Percentiles rank a stretch among this genome's conserved stretches.
phyloP scores from a whole-genome alignment of 2,797 vertebrate genomes.

The Peromyscus melanophrys region DNA sequence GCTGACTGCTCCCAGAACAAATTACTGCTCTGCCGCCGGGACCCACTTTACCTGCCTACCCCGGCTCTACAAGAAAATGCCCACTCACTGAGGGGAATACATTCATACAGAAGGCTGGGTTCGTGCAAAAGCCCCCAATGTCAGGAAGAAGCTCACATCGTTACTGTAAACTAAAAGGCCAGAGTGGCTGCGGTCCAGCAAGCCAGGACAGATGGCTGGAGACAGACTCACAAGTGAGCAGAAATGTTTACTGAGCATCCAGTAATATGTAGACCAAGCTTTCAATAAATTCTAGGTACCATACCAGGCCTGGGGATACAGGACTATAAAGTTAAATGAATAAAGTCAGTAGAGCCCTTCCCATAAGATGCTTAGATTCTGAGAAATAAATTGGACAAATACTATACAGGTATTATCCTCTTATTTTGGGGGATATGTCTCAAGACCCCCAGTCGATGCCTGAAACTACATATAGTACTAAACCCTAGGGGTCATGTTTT shows the following conservation, averaged over 20 bases:
- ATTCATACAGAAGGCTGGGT: not conserved
- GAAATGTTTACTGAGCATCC: not conserved
- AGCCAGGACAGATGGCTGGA: not conserved
- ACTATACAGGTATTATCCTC: not conserved
- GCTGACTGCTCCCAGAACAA: not conserved
- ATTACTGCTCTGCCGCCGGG: not conserved
- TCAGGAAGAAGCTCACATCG: not conserved
- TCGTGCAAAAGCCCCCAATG: not conserved
- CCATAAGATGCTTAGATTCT: not conserved
- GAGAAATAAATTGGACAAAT: not conserved
- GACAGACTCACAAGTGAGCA: not conserved
- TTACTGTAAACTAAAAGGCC: not conserved
- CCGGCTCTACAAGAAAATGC: not conserved
- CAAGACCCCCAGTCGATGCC: not conserved
- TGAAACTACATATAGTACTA: not conserved
- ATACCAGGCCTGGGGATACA: too few relatives aligned
- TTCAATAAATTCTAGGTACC: accelerated
- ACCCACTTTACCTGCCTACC: not conserved
- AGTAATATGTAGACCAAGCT: not conserved
- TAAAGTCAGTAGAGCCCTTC: not conserved
- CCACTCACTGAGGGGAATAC: not conserved
- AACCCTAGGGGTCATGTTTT: not conserved
- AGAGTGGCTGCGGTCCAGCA: not conserved
- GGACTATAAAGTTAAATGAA: not conserved
- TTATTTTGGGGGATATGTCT: not conserved